Evolutionary conservation across 1,140 invertebrate genomes (phyloP).

Genomic region (Drosophila mayri): DNA sequence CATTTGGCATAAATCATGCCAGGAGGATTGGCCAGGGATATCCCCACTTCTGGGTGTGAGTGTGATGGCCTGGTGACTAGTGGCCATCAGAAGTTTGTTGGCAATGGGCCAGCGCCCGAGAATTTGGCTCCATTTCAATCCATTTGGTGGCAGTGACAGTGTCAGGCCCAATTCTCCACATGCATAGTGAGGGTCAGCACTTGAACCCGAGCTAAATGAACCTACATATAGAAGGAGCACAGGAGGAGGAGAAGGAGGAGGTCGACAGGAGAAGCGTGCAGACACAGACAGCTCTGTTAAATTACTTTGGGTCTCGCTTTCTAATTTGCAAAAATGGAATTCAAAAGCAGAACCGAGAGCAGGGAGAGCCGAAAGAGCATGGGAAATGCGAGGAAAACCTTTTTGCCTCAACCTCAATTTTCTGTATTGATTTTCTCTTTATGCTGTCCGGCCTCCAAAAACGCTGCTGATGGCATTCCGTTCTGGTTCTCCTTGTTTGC

Average conservation of each 20-base stretch:
- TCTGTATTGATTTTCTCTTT: constrained; percentile 69
- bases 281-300: constrained; percentile 59
- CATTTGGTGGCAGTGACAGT: constrained; percentile 48
- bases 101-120: constrained; percentile 48
- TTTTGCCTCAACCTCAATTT: constrained; percentile 63
- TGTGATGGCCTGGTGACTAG: constrained; percentile 29
- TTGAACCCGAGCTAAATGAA: constrained; percentile 63
- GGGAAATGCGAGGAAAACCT: constrained; percentile 34
- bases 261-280: constrained; percentile 4
- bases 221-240: constrained; percentile 11
- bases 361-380: constrained; percentile 12
- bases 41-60: constrained; percentile 18
- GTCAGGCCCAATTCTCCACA: constrained; percentile 20
- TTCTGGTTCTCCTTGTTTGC: constrained; percentile 21
- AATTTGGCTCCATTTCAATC: constrained; percentile 46
- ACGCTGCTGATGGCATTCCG: constrained; percentile 44
- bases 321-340: constrained; percentile 79
- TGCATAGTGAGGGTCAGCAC: constrained; percentile 58
- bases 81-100: constrained; percentile 58
- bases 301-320: constrained; percentile 69
- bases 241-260: not conserved
- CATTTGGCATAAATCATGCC: constrained; percentile 30
- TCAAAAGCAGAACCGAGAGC: constrained; percentile 40
- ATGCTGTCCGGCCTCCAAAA: constrained; percentile 57
- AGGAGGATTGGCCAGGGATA: constrained; percentile 20